Evolutionary conservation across 2,797 vertebrate genomes (phyloP).

Genomic region (Merluccius polli): DNA sequence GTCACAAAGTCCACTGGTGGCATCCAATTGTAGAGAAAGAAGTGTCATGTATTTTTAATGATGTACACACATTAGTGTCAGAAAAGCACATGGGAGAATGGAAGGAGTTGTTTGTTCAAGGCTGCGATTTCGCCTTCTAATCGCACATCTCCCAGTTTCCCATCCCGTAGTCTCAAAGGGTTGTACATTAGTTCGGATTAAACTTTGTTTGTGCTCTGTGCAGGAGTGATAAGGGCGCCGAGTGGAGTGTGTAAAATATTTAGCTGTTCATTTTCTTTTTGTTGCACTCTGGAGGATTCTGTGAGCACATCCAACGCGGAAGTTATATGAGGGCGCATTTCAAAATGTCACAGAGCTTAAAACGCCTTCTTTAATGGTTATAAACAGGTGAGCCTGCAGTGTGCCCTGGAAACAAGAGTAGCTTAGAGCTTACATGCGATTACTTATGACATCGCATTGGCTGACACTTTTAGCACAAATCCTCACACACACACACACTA

Average conservation of each 20-base stretch:
- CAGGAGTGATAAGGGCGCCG: conserved; percentile 59
- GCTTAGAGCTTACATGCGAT: not conserved
- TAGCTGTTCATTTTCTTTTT: conserved; percentile 56
- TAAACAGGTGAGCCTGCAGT: conserved; percentile 1
- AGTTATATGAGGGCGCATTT: not conserved
- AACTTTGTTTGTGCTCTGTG: conserved; percentile 69
- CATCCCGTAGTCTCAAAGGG: conserved; percentile 55
- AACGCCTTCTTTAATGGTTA: not conserved
- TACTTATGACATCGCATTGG: not conserved
- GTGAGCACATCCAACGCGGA: conserved; percentile 17
- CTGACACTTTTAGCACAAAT: not conserved
- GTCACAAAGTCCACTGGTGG: conserved; percentile 22
- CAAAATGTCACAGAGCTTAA: not conserved
- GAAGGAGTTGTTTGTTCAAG: conserved; percentile 39
- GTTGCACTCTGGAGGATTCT: conserved; percentile 49
- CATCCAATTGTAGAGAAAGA: conserved; percentile 45
- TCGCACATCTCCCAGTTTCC: conserved; percentile 41
- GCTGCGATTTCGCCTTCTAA: conserved; percentile 43
- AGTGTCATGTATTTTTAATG: conserved; percentile 53
- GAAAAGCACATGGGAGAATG: conserved; percentile 19
- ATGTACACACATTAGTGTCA: conserved; percentile 33
- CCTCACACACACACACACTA: not conserved
- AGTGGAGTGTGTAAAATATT: conserved; percentile 60
- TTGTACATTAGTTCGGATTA: conserved; percentile 64
- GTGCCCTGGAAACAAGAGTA: not conserved